Conservation (phyloP, 2,113 vertebrate genomes). For the Eupsittula cactorum region DNA sequence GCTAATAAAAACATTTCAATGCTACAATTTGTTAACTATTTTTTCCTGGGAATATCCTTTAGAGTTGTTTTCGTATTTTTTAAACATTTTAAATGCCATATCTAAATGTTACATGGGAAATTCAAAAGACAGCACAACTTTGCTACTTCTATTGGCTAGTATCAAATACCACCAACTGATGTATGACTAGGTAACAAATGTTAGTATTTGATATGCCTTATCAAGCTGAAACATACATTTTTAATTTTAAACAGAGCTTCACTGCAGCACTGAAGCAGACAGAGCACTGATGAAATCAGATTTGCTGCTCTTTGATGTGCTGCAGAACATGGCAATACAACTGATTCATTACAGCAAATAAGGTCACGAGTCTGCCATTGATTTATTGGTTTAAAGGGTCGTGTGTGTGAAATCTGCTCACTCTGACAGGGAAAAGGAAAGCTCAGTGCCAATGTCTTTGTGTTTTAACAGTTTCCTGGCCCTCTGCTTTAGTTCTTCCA, state of each 20-base stretch:
- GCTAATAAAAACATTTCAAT: neutral
- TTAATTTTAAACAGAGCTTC: neutral
- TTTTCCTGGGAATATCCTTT: neutral
- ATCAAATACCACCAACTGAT: neutral
- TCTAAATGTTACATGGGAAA: neutral
- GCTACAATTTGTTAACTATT: neutral
- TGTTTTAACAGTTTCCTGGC: slow-evolving; percentile 2
- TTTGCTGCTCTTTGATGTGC: neutral
- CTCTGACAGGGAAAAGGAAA: neutral
- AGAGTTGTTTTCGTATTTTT: neutral
- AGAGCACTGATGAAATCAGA: neutral
- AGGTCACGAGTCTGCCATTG: neutral
- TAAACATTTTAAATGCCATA: neutral
- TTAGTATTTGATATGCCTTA: neutral
- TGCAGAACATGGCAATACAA: neutral
- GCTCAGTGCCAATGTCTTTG: neutral
- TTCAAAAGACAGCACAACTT: neutral
- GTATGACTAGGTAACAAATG: neutral
- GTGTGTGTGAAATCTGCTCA: neutral
- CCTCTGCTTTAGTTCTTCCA: neutral
- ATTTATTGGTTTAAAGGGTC: slow-evolving; percentile 22
- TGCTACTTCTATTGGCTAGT: neutral
- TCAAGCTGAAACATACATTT: neutral
- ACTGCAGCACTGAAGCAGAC: neutral
- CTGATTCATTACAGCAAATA: slow-evolving; percentile 19